Conservation (phyloP, 2,888 invertebrate species). For the Gryllus longicercus region DNA sequence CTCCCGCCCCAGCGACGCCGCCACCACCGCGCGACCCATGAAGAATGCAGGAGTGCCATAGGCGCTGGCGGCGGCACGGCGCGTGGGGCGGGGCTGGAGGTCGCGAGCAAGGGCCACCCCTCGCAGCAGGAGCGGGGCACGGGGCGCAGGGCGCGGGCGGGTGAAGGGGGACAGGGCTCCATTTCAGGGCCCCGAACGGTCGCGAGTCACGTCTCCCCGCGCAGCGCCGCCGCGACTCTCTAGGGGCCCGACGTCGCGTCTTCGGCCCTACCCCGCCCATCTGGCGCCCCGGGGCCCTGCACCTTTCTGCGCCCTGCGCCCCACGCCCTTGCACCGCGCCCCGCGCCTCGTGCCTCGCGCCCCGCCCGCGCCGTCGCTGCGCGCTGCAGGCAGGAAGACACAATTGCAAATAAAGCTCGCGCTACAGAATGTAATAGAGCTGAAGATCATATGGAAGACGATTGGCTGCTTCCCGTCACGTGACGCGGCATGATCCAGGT, state of each 20-base stretch:
- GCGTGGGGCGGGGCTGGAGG: neutral
- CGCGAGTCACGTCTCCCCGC: too few species aligned
- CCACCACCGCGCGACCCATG: neutral
- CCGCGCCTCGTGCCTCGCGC: neutral
- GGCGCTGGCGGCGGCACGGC: neutral
- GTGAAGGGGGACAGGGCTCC: too few species aligned
- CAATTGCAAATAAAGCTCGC: constrained; percentile 36
- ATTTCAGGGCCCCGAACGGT: too few species aligned
- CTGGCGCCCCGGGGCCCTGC: too few species aligned
- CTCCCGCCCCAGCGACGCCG: too few species aligned
- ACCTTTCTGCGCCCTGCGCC: too few species aligned
- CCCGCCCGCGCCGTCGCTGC: neutral
- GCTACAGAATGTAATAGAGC: constrained; percentile 31
- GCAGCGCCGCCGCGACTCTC: too few species aligned
- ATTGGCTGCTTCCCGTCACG: constrained; percentile 38
- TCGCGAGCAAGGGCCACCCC: neutral
- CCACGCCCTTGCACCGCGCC: too few species aligned
- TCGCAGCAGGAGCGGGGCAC: neutral
- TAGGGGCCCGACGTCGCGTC: too few species aligned
- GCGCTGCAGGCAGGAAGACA: constrained; percentile 33
- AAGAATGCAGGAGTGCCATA: neutral
- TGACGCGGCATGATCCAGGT: constrained; percentile 33
- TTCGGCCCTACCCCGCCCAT: too few species aligned
- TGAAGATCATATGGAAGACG: constrained; percentile 37
- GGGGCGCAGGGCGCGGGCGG: too few species aligned